Evolutionary conservation across 2,888 invertebrate genomes (phyloP).

Genomic region (Synanthedon vespiformis): DNA sequence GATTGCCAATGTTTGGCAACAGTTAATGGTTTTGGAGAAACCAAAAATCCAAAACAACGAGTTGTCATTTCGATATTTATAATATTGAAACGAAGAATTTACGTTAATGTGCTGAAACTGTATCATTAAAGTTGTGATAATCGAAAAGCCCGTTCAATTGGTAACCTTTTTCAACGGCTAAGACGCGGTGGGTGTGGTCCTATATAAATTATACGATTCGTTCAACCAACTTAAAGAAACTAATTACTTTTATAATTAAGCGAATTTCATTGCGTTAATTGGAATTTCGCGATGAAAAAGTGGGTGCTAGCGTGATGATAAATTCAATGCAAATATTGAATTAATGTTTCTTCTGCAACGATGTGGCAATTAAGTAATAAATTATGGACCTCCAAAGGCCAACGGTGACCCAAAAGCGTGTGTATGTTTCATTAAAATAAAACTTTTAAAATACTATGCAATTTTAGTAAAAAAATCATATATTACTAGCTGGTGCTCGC

Average conservation of each 20-base stretch:
- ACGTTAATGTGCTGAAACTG: too few species aligned
- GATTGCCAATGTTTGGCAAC: too few species aligned
- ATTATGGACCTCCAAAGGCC: not conserved
- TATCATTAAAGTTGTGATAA: not conserved
- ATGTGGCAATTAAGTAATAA: not conserved
- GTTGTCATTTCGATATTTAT: too few species aligned
- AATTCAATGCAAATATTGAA: slow-evolving; percentile 40
- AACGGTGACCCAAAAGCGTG: not conserved
- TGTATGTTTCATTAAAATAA: too few species aligned
- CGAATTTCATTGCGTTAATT: slow-evolving; percentile 41
- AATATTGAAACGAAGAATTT: too few species aligned
- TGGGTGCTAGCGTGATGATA: slow-evolving; percentile 46
- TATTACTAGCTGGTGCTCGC: too few species aligned
- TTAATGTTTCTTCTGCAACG: slow-evolving; percentile 8
- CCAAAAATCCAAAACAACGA: too few species aligned
- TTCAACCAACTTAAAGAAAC: slow-evolving; percentile 18
- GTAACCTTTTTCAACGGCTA: not conserved
- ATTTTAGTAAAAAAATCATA: too few species aligned
- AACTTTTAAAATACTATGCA: too few species aligned
- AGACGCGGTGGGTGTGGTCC: not conserved
- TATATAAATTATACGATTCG: not conserved
- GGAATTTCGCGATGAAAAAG: slow-evolving; percentile 35
- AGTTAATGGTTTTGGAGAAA: too few species aligned
- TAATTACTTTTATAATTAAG: slow-evolving; percentile 48
- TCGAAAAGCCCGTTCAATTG: not conserved